Conservation (phyloP, 2,888 invertebrate genomes). For the Cephus sareptanus region DNA sequence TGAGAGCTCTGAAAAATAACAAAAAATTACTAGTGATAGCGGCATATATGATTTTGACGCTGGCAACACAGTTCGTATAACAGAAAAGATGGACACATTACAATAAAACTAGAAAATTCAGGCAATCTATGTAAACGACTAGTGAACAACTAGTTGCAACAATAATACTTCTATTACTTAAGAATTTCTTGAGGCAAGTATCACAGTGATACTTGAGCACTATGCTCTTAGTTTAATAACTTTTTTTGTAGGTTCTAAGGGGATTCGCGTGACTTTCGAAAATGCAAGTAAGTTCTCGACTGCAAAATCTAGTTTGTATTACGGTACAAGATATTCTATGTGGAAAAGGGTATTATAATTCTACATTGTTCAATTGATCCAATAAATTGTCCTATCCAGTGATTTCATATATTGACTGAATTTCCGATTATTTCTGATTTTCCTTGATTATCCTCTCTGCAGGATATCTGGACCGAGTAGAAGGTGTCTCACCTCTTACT, state of each 20-base stretch:
- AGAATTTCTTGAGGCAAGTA: background rate
- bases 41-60: background rate
- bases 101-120: conserved; percentile 2
- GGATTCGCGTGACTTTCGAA: background rate
- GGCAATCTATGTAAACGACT: background rate
- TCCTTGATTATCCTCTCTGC: background rate
- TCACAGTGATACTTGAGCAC: background rate
- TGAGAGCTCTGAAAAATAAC: background rate
- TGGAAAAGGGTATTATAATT: background rate
- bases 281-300: background rate
- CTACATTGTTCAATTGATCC: background rate
- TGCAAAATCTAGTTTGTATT: background rate
- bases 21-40: background rate
- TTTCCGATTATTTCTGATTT: background rate
- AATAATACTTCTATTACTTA: background rate
- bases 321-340: background rate
- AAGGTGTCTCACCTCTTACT: conserved; percentile 44
- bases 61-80: conserved; percentile 3
- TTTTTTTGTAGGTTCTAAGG: background rate
- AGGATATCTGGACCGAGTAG: background rate
- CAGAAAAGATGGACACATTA: background rate
- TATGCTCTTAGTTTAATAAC: background rate
- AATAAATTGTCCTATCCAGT: background rate
- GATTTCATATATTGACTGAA: background rate
- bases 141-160: background rate